Base-by-base conservation (phyloP, 1,140 invertebrate species). In the Limonius californicus region DNA sequence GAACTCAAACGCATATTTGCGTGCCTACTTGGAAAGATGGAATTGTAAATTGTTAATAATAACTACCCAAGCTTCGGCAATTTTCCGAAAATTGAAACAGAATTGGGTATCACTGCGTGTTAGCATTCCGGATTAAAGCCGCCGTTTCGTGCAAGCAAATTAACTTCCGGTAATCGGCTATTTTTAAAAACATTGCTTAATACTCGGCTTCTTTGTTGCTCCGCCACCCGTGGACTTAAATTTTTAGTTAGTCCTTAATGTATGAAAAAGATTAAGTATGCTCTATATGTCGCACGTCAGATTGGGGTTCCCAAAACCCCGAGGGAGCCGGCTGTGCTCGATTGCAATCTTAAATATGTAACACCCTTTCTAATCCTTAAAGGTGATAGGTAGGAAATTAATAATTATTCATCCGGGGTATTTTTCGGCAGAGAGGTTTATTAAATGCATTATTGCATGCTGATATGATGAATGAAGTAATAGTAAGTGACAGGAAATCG, bases 31-130 rank as follows among this genome's bases (percentile, higher is more conserved):
- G 8, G n/a, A 39, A 39, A 39, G 35, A 39, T 39, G 11, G 35
- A 39, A 39, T 39, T 39, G 35, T 39, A 39, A 39, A 39, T 39
- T 39, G 35, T 39, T 39, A 39, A 39, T 39, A 39, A 39, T 39
- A 39, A 39, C n/a, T n/a, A n/a, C 35, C 35, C 11, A 39, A 14
- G 3, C 35, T 2, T 39, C n/a, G n/a, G 35, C 35, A 39, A 39
- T 39, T 39, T 39, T 39, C 35, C 2, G 35, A 39, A 39, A 39
- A 39, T 39, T 39, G 35, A 39, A 39, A 39, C 11, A 39, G 35
- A 39, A 39, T 39, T 39, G 8, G n/a, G n/a, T 39, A 39, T 39
- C 11, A 39, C 35, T 12, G 35, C 35, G 35, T 39, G 35, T n/a
- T 39, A 39, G n/a, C n/a, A 11, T 14, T 14, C 2, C 2, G 7